Evolutionary conservation across 2,113 vertebrate genomes (phyloP), one percentile per base, ranked within the genome.

Genomic region (Axis porcinus): DNA sequence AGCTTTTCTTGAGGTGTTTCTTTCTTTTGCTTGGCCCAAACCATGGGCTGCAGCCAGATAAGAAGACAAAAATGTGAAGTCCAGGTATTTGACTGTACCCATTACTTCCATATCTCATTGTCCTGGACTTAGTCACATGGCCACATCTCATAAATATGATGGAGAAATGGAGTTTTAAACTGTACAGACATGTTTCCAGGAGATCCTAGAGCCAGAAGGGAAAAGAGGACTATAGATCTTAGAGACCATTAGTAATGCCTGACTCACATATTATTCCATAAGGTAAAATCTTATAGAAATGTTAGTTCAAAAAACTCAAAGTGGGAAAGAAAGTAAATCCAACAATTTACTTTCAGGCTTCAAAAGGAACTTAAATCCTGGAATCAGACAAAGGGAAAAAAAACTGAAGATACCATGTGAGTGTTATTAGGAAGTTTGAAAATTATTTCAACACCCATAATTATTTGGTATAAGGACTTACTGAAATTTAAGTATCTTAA

Each of bases 391-490:
- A 14, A 55, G 17, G 1, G 5, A 21, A 60, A 82, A 64, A 57
- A 58, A n/a, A 94, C 54, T 86, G 47, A 91, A 96, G 57, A 85
- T 52, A 64, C 1, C 2, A 94, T 50, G 27, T 25, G 43, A 92
- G 74, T 30, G 36, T 84, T 88, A 95, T 25, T 23, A 70, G 28
- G 58, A 91, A 93, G 17, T 89, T 89, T 79, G 27, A 97, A 98
- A 91, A 94, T 98, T 94, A 36, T 47, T 79, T 70, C 62, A 89
- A 16, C 16, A 62, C 36, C 23, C 25, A 43, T 93, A 97, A 95
- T 91, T 97, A 91, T 93, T 97, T 97, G 58, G 52, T 95, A 40
- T 83, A 97, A 96, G 43, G 54, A 81, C 62, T 96, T 95, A 95
- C 52, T 86, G 58, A 97, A 96, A 95, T 89, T 79, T 67, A 70